Percentiles rank a stretch among this genome's conserved stretches.
phyloP scores from a whole-genome alignment of 2,888 invertebrate species.

The Orthosia gracilis region DNA sequence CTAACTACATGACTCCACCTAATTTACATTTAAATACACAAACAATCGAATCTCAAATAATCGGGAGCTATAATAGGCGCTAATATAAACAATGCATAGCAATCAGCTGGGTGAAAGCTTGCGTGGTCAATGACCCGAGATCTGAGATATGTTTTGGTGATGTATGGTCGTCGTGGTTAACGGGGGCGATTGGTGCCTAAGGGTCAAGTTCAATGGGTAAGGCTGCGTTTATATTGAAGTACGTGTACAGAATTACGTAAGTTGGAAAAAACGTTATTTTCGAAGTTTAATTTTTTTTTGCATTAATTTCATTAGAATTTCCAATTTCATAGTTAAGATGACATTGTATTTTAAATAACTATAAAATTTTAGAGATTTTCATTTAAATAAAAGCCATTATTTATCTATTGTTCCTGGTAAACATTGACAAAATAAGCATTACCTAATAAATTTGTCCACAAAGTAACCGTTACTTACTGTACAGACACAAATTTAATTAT shows the following conservation, averaged over 20 bases:
- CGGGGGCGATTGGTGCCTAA: slow-evolving; percentile 66
- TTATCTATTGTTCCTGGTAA: no score
- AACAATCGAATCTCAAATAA: slow-evolving; percentile 45
- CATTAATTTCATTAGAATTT: no score
- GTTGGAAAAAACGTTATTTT: no score
- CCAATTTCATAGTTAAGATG: no score
- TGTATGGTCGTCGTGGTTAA: slow-evolving; percentile 70
- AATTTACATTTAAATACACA: slow-evolving; percentile 49
- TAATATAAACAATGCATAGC: slow-evolving; percentile 65
- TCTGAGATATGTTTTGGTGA: slow-evolving; percentile 69
- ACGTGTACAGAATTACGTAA: neutral
- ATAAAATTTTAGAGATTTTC: no score
- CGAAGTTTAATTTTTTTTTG: no score
- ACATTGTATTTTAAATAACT: no score
- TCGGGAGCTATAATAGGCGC: slow-evolving; percentile 32
- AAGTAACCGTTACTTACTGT: no score
- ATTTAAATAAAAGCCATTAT: no score
- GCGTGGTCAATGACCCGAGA: slow-evolving; percentile 68
- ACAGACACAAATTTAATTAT: no score
- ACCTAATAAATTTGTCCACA: no score
- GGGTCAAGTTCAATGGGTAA: slow-evolving; percentile 72
- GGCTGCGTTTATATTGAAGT: slow-evolving; percentile 34
- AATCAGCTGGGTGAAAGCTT: slow-evolving; percentile 69
- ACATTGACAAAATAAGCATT: no score
- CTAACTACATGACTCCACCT: neutral